These are phyloP conservation scores for Amphipyra berbera DNA, from an alignment of 2,888 invertebrate genomes.

Conservation along the genomic window DNA sequence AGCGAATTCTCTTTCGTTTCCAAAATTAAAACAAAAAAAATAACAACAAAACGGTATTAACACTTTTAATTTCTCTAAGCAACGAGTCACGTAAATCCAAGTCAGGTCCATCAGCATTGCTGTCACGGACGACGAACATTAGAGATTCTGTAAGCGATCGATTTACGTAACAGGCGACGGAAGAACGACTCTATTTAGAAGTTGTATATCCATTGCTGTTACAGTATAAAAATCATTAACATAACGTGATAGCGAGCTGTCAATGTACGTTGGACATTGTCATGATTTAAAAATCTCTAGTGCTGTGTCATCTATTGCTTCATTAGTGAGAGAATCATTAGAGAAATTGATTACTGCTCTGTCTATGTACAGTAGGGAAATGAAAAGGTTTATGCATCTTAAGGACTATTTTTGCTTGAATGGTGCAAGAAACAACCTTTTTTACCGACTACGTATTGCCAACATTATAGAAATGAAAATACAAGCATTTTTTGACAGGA, in stretches of 20 bases:
- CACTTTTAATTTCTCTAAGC: constrained; percentile 59
- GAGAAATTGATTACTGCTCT: not conserved
- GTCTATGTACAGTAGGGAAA: too few relatives aligned
- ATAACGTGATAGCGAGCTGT: not conserved
- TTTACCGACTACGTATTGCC: too few relatives aligned
- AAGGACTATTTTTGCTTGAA: too few relatives aligned
- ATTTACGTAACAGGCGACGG: constrained; percentile 49
- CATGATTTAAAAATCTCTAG: not conserved
- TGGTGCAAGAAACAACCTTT: too few relatives aligned
- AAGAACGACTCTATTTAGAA: constrained; percentile 8
- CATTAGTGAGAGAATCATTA: constrained; percentile 8
- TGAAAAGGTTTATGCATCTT: too few relatives aligned
- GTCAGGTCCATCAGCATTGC: constrained; percentile 33
- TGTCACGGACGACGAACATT: constrained; percentile 50
- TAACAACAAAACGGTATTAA: constrained; percentile 37
- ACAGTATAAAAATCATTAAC: not conserved
- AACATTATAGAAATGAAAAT: too few relatives aligned
- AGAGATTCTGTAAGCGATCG: constrained; percentile 40
- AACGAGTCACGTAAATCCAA: constrained; percentile 45
- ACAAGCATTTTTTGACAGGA: too few relatives aligned
- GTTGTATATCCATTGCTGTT: constrained; percentile 23
- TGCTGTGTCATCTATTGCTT: constrained; percentile 9
- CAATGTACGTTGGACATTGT: constrained; percentile 7
- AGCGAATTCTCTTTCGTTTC: constrained; percentile 23
- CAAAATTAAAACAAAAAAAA: constrained; percentile 36